Conservation (phyloP, 1,140 invertebrate species). For the Zaprionus lachaisei region DNA sequence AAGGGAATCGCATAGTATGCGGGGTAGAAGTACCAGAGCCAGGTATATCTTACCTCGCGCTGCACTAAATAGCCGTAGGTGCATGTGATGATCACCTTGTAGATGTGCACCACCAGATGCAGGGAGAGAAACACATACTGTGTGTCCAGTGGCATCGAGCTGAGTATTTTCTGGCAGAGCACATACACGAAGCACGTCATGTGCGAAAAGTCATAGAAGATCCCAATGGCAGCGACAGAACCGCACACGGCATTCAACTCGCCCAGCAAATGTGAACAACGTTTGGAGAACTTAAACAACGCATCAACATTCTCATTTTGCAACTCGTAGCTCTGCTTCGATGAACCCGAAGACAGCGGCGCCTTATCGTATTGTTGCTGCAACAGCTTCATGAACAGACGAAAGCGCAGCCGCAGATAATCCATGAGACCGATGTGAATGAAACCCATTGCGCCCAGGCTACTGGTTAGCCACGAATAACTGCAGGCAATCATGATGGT, state of each 20-base stretch:
- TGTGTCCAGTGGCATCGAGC: conserved; percentile 27
- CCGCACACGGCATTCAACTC: conserved; percentile 62
- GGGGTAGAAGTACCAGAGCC: not conserved
- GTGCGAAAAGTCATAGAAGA: conserved; percentile 75
- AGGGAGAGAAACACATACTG: conserved; percentile 62
- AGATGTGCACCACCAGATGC: conserved; percentile 59
- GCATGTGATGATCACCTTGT: conserved; percentile 65
- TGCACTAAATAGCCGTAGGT: conserved; percentile 61
- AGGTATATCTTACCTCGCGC: conserved; percentile 51
- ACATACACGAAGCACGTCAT: conserved; percentile 70
- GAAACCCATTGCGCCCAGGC: conserved; percentile 55
- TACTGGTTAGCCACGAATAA: conserved; percentile 58
- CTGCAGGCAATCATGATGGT: conserved; percentile 57
- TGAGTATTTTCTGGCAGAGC: conserved; percentile 69
- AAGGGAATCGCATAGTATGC: not conserved
- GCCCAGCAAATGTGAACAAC: conserved; percentile 45
- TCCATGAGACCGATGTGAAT: conserved; percentile 70
- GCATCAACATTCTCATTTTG: conserved; percentile 23
- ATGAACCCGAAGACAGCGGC: conserved; percentile 6
- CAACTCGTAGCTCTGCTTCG: not conserved
- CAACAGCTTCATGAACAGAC: conserved; percentile 57
- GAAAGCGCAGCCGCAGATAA: conserved; percentile 64
- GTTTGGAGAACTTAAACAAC: conserved; percentile 52
- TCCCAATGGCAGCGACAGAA: conserved; percentile 47
- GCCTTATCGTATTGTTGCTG: conserved; percentile 23